Evolutionary conservation across 2,888 invertebrate genomes (phyloP).

Genomic region (Julus scandinavius): DNA sequence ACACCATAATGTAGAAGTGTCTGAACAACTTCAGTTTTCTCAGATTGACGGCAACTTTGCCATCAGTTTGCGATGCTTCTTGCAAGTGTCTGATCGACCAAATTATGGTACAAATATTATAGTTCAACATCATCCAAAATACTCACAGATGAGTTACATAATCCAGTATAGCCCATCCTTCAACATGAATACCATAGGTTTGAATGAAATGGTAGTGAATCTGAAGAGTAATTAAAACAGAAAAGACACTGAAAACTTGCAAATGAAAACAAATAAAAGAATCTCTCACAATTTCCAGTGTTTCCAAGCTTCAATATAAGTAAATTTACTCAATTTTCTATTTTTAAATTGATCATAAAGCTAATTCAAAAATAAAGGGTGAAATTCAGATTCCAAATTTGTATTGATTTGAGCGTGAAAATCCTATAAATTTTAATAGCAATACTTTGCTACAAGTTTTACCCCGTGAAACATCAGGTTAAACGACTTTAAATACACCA

Average conservation of each 20-base stretch:
- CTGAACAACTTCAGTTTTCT: slow-evolving; percentile 93
- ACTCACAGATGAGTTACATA: slow-evolving; percentile 97
- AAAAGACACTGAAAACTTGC: not conserved
- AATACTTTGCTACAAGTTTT: slow-evolving; percentile 60
- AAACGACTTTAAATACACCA: slow-evolving; percentile 90
- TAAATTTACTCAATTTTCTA: too few species aligned
- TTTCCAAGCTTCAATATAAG: not conserved
- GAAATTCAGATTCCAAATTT: too few species aligned
- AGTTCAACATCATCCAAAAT: slow-evolving; percentile 57
- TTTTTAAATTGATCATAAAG: too few species aligned
- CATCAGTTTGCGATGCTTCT: slow-evolving; percentile 95
- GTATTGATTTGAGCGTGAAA: too few species aligned
- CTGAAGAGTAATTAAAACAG: slow-evolving; percentile 61
- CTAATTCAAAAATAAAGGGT: too few species aligned
- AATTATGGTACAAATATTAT: too few species aligned
- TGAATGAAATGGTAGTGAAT: slow-evolving; percentile 85
- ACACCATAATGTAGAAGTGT: slow-evolving; percentile 80
- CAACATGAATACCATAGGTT: slow-evolving; percentile 89
- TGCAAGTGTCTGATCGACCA: slow-evolving; percentile 95
- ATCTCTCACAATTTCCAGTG: too few species aligned
- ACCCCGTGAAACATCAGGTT: slow-evolving; percentile 92
- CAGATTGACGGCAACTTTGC: slow-evolving; percentile 95
- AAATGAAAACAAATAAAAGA: slow-evolving; percentile 45
- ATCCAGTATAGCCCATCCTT: slow-evolving; percentile 97
- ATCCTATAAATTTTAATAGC: not conserved